Percentiles rank a stretch among this genome's conserved stretches.
Evolutionary conservation across 2,797 vertebrate species (phyloP).

Genomic region (Kryptopterus vitreolus): DNA sequence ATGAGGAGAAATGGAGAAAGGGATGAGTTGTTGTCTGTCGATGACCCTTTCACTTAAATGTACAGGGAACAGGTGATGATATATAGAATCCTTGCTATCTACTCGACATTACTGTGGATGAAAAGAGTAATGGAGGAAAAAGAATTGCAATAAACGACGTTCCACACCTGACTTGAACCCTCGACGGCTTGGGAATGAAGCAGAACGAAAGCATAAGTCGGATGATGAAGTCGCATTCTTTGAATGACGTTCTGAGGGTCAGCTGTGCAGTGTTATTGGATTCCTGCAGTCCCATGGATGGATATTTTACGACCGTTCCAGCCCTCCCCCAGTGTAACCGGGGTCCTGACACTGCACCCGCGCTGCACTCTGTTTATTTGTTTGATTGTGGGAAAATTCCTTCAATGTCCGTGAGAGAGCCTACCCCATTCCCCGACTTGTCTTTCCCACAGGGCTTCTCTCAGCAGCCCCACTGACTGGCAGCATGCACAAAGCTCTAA

Average conservation of each 20-base stretch:
- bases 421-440: constrained; percentile 63
- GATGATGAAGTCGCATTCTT: constrained; percentile 19
- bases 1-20: constrained; percentile 58
- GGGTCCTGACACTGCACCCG: constrained; percentile 63
- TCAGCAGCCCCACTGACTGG: constrained; percentile 55
- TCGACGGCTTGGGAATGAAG: neutral
- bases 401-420: constrained; percentile 73
- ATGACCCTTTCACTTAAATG: constrained; percentile 24
- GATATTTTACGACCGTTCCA: constrained; percentile 63
- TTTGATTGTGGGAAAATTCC: constrained; percentile 80
- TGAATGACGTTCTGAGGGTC: constrained; percentile 48
- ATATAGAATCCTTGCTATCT: neutral
- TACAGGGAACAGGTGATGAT: constrained; percentile 8
- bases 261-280: constrained; percentile 43
- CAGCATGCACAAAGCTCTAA: neutral
- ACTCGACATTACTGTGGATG: neutral
- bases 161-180: constrained; percentile 11
- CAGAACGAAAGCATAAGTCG: constrained; percentile 21
- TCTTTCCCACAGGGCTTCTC: constrained; percentile 66
- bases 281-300: constrained; percentile 47
- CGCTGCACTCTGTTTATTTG: constrained; percentile 70
- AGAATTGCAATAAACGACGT: neutral
- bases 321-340: constrained; percentile 49
- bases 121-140: neutral
- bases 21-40: constrained; percentile 34